Conservation (phyloP, 2,797 vertebrate genomes). For the Dendrocincla tyrannina region DNA sequence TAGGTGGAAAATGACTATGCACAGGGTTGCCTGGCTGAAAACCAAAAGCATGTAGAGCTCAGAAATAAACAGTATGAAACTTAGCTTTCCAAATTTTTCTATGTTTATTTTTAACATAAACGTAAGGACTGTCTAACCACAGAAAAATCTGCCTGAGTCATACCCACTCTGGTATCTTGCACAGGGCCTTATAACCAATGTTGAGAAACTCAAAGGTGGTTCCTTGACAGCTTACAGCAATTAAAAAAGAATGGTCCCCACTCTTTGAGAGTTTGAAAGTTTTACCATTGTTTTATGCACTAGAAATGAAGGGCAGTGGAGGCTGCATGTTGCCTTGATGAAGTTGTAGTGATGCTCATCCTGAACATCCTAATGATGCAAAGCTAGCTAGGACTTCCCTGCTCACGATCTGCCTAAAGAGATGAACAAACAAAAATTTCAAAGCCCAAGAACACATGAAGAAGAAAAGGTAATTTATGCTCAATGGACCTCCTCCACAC, state of each 20-base stretch:
- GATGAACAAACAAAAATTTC: background rate
- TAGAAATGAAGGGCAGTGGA: background rate
- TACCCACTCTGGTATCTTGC: background rate
- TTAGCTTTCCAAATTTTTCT: background rate
- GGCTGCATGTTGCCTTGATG: background rate
- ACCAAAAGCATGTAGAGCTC: background rate
- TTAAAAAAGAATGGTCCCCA: background rate
- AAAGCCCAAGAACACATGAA: background rate
- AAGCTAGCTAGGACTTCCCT: background rate
- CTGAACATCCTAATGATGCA: background rate
- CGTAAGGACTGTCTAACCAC: background rate
- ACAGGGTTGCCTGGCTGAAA: background rate
- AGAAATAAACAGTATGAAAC: conserved; percentile 13
- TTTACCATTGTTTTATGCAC: background rate
- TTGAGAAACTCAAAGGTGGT: background rate
- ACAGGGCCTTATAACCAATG: background rate
- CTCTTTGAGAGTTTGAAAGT: background rate
- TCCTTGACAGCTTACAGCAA: background rate
- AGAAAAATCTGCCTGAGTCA: conserved; percentile 7
- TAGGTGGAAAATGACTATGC: background rate
- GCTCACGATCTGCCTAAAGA: background rate
- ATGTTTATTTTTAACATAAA: background rate
- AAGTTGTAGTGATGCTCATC: background rate
- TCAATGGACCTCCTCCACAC: background rate
- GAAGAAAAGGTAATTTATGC: background rate